A percentile compares a stretch with the other conserved stretches of the same genome.
phyloP scores from a whole-genome alignment of 1,140 invertebrate genomes.

The Ylistrum balloti region DNA sequence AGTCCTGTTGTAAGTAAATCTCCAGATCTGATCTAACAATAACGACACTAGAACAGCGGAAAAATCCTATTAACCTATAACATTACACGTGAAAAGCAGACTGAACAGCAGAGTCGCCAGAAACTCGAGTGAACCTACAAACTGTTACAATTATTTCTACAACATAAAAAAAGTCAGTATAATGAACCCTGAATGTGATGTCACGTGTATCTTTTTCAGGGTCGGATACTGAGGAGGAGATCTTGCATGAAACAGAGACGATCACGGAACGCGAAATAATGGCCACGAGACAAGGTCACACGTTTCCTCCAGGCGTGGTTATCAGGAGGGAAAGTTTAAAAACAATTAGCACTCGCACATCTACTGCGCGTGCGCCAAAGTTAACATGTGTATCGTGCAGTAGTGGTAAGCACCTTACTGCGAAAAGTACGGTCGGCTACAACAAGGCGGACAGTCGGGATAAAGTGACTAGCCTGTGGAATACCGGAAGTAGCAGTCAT shows the following conservation, averaged over 20 bases:
- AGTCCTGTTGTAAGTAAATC: not conserved
- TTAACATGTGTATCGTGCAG: not conserved
- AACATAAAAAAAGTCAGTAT: no score
- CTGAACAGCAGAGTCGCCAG: no score
- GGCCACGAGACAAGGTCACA: slow-evolving; percentile 10
- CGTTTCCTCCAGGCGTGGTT: not conserved
- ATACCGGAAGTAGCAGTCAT: slow-evolving; percentile 3
- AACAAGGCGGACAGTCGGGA: not conserved
- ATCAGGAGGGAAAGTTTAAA: slow-evolving; percentile 4
- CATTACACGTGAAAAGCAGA: no score
- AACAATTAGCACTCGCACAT: slow-evolving; percentile 20
- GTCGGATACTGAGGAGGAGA: not conserved
- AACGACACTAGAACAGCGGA: no score
- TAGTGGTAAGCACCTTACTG: not conserved
- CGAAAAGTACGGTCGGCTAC: not conserved
- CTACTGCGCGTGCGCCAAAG: not conserved
- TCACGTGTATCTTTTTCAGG: not conserved
- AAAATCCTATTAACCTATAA: no score
- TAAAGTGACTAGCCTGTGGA: slow-evolving; percentile 33
- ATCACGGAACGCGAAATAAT: not conserved
- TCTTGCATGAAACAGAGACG: not conserved
- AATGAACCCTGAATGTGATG: no score
- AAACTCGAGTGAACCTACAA: no score
- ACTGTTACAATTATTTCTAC: no score
- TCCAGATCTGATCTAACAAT: no score